Evolutionary conservation across 2,888 invertebrate species (phyloP).

Genomic region (Enchytraeus crypticus): DNA sequence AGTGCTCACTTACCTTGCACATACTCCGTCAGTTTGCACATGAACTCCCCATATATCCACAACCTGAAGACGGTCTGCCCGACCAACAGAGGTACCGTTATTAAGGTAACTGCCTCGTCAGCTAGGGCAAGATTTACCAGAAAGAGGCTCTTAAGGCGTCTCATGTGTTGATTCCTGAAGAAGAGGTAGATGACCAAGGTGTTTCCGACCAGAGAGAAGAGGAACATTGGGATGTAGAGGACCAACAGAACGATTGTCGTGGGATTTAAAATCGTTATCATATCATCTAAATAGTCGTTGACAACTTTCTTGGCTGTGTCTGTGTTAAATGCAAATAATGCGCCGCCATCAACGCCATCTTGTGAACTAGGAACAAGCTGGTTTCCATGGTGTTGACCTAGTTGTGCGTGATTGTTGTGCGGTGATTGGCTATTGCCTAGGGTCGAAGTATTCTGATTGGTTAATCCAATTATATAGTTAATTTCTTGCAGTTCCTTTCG

Average conservation of each 20-base stretch:
- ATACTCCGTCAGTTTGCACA: slow-evolving; percentile 35
- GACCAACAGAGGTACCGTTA: slow-evolving; percentile 37
- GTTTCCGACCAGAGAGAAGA: slow-evolving; percentile 38
- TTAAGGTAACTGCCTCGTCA: slow-evolving; percentile 51
- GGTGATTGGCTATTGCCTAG: no score
- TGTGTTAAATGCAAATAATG: slow-evolving; percentile 17
- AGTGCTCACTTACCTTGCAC: slow-evolving; percentile 39
- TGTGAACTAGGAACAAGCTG: no score
- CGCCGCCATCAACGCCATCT: no score
- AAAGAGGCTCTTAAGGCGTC: slow-evolving; percentile 56
- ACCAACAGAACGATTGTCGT: slow-evolving; percentile 34
- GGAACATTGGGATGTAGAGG: slow-evolving; percentile 37
- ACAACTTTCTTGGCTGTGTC: slow-evolving; percentile 11
- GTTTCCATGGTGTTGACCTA: no score
- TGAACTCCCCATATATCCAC: slow-evolving; percentile 37
- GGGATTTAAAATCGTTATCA: slow-evolving; percentile 22
- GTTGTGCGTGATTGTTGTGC: no score
- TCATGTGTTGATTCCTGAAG: slow-evolving; percentile 31
- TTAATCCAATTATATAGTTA: no score
- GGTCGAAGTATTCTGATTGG: no score
- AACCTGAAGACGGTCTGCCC: slow-evolving; percentile 33
- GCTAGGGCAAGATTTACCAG: slow-evolving; percentile 68
- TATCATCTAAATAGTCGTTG: slow-evolving; percentile 11
- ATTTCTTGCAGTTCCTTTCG: no score
- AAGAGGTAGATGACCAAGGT: slow-evolving; percentile 38